These are phyloP conservation scores for Cryptotermes secundus DNA, from an alignment of 1,140 invertebrate genomes.

Conservation along the genomic window DNA sequence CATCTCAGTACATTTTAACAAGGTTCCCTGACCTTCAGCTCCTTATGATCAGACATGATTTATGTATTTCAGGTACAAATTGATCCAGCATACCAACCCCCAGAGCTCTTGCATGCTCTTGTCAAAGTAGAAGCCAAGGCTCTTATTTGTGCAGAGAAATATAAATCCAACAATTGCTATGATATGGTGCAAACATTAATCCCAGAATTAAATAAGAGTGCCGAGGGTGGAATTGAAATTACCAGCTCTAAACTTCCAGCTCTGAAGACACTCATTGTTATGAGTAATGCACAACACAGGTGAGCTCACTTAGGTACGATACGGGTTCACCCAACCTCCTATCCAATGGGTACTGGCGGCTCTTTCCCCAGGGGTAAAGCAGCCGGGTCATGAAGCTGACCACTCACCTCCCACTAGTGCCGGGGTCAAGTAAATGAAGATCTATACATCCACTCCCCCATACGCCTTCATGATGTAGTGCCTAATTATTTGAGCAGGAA, in stretches of 20 bases:
- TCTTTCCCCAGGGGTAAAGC: too few relatives aligned
- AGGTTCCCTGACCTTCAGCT: too few relatives aligned
- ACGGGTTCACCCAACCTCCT: too few relatives aligned
- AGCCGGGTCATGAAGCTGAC: too few relatives aligned
- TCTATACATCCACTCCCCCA: too few relatives aligned
- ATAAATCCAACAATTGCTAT: slow-evolving; percentile 53
- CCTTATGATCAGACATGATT: too few relatives aligned
- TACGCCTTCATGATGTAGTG: too few relatives aligned
- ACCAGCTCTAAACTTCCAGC: background rate
- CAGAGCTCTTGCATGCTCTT: slow-evolving; percentile 57
- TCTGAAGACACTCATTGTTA: background rate
- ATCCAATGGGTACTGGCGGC: too few relatives aligned
- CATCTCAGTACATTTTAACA: too few relatives aligned
- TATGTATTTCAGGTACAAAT: slow-evolving; percentile 51
- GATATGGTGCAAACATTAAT: slow-evolving; percentile 48
- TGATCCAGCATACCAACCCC: slow-evolving; percentile 57
- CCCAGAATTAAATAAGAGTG: slow-evolving; percentile 39
- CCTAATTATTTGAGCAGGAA: too few relatives aligned
- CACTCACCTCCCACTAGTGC: too few relatives aligned
- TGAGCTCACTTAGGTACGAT: background rate
- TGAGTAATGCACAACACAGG: background rate
- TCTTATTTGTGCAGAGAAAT: slow-evolving; percentile 50
- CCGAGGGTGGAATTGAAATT: background rate
- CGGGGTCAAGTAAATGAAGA: too few relatives aligned
- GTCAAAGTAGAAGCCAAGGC: slow-evolving; percentile 54